phyloP scores from a whole-genome alignment of 2,797 vertebrate genomes.

The Onychomys leucogaster region DNA sequence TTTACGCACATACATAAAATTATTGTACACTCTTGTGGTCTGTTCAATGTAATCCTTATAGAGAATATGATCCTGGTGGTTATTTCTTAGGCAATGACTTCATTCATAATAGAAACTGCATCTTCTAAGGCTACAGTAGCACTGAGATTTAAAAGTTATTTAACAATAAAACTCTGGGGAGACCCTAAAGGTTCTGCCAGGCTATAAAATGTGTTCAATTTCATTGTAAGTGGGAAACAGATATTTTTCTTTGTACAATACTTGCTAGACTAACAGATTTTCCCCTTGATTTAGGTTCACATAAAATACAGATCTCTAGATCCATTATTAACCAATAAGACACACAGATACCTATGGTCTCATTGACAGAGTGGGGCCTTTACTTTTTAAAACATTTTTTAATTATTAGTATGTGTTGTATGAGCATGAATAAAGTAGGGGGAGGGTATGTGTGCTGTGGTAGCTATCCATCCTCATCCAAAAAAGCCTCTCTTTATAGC shows the following conservation, averaged over 20 bases:
- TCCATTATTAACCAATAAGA: neutral
- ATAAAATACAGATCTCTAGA: conserved; percentile 3
- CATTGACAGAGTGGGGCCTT: neutral
- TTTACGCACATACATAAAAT: neutral
- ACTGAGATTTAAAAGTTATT: conserved; percentile 75
- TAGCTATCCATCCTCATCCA: neutral
- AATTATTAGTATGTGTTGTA: neutral
- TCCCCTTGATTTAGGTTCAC: neutral
- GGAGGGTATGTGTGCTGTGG: too few relatives aligned
- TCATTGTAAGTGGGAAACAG: conserved; percentile 65
- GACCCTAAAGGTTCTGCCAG: conserved; percentile 54
- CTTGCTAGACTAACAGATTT: conserved; percentile 55
- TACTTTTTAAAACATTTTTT: neutral
- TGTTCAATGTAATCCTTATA: conserved; percentile 43
- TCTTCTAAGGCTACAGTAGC: conserved; percentile 57
- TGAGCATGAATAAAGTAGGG: neutral
- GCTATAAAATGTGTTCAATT: conserved; percentile 27
- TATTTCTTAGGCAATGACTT: conserved; percentile 75
- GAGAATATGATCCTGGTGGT: conserved; percentile 6
- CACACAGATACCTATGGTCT: neutral
- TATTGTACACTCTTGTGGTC: neutral
- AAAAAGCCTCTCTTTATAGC: neutral
- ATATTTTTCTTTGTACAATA: conserved; percentile 12
- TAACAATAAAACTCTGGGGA: conserved; percentile 69
- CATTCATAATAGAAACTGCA: conserved; percentile 74